Evolutionary conservation across 2,888 invertebrate genomes (phyloP).

Genomic region (Cartodere bifasciata): DNA sequence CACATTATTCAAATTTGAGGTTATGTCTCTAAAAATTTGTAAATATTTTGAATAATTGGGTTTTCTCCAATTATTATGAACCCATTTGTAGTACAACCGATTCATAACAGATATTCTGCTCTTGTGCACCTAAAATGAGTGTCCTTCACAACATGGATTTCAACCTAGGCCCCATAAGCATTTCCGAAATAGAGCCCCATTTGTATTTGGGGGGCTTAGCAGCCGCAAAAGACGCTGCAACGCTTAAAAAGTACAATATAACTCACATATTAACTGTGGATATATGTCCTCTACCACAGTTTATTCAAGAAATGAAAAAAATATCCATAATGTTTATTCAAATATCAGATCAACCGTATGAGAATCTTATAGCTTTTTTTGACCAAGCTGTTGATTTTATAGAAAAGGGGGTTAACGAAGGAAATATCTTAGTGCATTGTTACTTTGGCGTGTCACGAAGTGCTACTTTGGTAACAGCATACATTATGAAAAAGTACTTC

Average conservation of each 20-base stretch:
- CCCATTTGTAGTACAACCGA: too few species aligned
- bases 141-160: conserved; percentile 16
- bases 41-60: too few species aligned
- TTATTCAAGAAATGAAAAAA: conserved; percentile 52
- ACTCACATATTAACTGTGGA: conserved; percentile 74
- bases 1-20: too few species aligned
- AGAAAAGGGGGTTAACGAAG: conserved; percentile 47
- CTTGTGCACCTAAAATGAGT: conserved; percentile 12
- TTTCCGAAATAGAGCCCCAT: conserved; percentile 41
- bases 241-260: conserved; percentile 51
- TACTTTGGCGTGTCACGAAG: conserved; percentile 87
- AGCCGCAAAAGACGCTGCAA: conserved; percentile 61
- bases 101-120: too few species aligned
- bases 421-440: conserved; percentile 77
- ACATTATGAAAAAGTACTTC: conserved; percentile 75
- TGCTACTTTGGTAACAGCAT: conserved; percentile 75
- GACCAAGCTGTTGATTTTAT: conserved; percentile 70
- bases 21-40: too few species aligned
- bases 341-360: conserved; percentile 72
- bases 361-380: conserved; percentile 70
- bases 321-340: conserved; percentile 64
- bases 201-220: conserved; percentile 62
- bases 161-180: conserved; percentile 37
- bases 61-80: too few species aligned
- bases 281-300: conserved; percentile 68